phyloP scores from a whole-genome alignment of 2,113 vertebrate genomes.

The Chionomys nivalis region DNA sequence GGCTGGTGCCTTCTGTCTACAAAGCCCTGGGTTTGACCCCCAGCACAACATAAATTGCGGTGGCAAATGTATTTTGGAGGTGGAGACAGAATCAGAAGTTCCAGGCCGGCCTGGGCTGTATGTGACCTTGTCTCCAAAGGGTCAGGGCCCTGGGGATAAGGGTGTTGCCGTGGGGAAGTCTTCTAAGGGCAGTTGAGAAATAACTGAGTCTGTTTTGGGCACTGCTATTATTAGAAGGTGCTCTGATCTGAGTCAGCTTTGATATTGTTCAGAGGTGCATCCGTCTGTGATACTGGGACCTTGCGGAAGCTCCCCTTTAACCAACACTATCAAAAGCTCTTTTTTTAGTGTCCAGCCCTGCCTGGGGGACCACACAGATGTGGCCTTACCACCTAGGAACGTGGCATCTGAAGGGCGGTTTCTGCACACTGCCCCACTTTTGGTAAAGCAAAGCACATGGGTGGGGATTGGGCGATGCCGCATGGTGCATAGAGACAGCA shows the following conservation, averaged over 20 bases:
- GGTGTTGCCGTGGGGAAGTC: neutral
- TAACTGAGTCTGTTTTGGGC: neutral
- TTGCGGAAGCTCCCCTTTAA: slow-evolving; percentile 8
- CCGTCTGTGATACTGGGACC: neutral
- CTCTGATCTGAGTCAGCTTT: slow-evolving; percentile 49
- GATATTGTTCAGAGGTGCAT: neutral
- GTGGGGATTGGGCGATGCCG: neutral
- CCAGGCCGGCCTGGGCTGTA: neutral
- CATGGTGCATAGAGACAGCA: too few relatives aligned
- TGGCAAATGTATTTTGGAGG: neutral
- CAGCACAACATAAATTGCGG: neutral
- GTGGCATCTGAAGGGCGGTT: neutral
- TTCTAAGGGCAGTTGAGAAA: slow-evolving; percentile 31
- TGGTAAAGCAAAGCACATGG: neutral
- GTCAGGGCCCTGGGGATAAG: neutral
- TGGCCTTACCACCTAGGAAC: neutral
- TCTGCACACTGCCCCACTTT: neutral
- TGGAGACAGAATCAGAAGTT: neutral
- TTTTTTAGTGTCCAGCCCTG: neutral
- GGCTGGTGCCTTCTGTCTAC: neutral
- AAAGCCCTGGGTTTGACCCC: neutral
- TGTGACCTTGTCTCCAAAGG: neutral
- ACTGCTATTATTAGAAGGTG: slow-evolving; percentile 30
- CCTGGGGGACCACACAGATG: neutral
- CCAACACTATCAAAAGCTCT: neutral